Percentiles rank a stretch among this genome's conserved stretches.
These are phyloP conservation scores for Darevskia nairensis DNA, from an alignment of 2,797 vertebrate species.

Conservation along the genomic window DNA sequence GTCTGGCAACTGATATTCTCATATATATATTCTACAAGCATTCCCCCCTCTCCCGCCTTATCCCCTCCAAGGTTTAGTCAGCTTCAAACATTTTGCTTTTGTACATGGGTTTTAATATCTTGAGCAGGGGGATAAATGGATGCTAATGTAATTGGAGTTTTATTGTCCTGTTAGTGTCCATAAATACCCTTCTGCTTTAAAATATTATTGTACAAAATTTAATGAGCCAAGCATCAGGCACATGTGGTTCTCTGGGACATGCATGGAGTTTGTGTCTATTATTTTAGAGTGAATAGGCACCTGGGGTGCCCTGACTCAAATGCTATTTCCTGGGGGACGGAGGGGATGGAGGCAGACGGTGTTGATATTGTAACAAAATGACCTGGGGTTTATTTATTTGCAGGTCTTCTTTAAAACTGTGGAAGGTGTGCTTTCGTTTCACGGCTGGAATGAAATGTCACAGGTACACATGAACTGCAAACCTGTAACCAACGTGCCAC, in stretches of 20 bases:
- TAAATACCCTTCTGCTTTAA: not conserved
- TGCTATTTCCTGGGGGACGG: not conserved
- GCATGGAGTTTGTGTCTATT: not conserved
- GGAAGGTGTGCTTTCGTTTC: slow-evolving; percentile 84
- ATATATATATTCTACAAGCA: not conserved
- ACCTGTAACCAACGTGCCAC: too few relatives aligned
- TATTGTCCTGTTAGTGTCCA: not conserved
- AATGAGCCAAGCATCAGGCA: not conserved
- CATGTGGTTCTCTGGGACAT: not conserved
- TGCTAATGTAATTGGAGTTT: not conserved
- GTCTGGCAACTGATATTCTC: not conserved
- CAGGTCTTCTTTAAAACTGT: slow-evolving; percentile 90
- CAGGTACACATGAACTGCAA: slow-evolving; percentile 67
- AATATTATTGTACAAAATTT: accelerated
- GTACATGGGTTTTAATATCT: not conserved
- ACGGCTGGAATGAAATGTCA: slow-evolving; percentile 66
- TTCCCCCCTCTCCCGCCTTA: too few relatives aligned
- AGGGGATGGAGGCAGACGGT: too few relatives aligned
- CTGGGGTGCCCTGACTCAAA: not conserved
- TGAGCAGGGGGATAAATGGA: not conserved
- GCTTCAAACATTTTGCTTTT: not conserved
- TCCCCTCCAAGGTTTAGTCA: not conserved
- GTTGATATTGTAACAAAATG: not conserved
- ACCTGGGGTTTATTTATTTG: slow-evolving; percentile 35
- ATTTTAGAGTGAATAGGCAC: not conserved